Conservation (phyloP, 1,140 invertebrate genomes). For the Littorina saxatilis region DNA sequence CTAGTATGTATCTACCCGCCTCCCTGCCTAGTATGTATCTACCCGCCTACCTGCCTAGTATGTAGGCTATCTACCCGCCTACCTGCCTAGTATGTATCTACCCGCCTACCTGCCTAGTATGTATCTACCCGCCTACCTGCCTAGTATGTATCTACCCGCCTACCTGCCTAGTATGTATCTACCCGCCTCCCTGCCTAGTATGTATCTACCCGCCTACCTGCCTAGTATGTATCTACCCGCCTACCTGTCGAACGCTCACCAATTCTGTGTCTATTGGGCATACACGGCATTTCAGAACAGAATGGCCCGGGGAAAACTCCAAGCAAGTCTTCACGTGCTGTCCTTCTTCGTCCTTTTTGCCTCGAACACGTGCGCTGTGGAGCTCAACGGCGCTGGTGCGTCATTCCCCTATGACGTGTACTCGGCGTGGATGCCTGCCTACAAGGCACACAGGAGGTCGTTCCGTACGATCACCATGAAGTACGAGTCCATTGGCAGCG, state of each 20-base stretch:
- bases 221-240: too few relatives aligned
- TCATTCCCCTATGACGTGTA: conserved; percentile 43
- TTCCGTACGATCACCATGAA: conserved; percentile 42
- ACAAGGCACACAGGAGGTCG: conserved; percentile 32
- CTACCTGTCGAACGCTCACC: not conserved
- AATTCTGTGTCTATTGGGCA: too few relatives aligned
- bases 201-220: too few relatives aligned
- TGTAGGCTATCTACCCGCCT: too few relatives aligned
- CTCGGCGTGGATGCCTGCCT: conserved; percentile 36
- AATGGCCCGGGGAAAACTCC: not conserved
- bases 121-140: too few relatives aligned
- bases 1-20: not conserved
- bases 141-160: too few relatives aligned
- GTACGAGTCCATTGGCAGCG: conserved; percentile 52
- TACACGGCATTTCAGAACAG: not conserved
- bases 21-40: not conserved
- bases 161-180: too few relatives aligned
- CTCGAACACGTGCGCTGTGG: not conserved
- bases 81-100: too few relatives aligned
- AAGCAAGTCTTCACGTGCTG: not conserved
- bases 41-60: too few relatives aligned
- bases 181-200: too few relatives aligned
- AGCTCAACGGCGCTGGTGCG: conserved; percentile 41
- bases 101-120: too few relatives aligned
- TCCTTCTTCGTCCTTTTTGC: not conserved